These are phyloP conservation scores for Drosophila tristis DNA, from an alignment of 1,140 invertebrate genomes.

Conservation along the genomic window DNA sequence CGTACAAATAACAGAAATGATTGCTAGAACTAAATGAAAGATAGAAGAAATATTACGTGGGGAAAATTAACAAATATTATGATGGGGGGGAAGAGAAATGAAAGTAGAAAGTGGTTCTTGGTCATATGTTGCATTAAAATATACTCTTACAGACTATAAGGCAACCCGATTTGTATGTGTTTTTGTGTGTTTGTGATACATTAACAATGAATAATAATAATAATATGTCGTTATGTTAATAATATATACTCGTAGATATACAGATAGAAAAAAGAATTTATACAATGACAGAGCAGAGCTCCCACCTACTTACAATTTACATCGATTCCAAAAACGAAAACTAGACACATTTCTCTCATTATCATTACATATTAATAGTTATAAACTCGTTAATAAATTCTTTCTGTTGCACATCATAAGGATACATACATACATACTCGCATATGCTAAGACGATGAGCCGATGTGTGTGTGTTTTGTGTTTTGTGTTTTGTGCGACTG, in stretches of 20 bases:
- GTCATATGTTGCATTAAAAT: constrained; percentile 61
- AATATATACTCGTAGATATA: constrained; percentile 50
- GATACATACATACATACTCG: constrained; percentile 52
- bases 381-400: constrained; percentile 83
- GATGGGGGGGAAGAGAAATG: constrained; percentile 18
- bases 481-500: constrained; percentile 47
- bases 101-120: constrained; percentile 14
- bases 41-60: constrained; percentile 41
- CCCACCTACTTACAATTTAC: constrained; percentile 72
- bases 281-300: constrained; percentile 55
- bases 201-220: constrained; percentile 59
- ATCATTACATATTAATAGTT: constrained; percentile 68
- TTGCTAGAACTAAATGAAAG: constrained; percentile 58
- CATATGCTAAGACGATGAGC: constrained; percentile 53
- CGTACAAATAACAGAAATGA: constrained; percentile 57
- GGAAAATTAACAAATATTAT: constrained; percentile 25
- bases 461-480: constrained; percentile 17
- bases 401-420: constrained; percentile 73
- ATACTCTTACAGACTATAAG: constrained; percentile 71
- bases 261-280: constrained; percentile 64
- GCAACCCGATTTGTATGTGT: constrained; percentile 64
- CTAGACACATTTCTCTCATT: constrained; percentile 51
- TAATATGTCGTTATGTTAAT: constrained; percentile 29
- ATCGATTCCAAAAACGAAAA: constrained; percentile 62
- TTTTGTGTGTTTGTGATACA: constrained; percentile 23